These are phyloP conservation scores for Galaxias olidus DNA, from an alignment of 2,797 vertebrate genomes.

Conservation along the genomic window DNA sequence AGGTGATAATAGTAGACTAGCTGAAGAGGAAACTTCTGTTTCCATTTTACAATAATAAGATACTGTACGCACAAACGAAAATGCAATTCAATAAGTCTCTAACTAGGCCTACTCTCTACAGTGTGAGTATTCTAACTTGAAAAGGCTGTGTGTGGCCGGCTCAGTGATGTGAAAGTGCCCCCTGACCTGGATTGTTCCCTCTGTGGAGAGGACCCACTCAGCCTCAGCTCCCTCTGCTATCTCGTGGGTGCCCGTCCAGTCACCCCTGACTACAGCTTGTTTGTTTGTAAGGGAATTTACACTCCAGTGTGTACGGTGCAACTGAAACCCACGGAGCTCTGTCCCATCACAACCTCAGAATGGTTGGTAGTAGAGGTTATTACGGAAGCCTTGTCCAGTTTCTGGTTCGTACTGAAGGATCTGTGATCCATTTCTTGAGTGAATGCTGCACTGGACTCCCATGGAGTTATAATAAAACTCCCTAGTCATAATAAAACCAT, in stretches of 20 bases:
- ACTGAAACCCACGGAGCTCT: conserved; percentile 35
- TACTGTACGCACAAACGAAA: too few relatives aligned
- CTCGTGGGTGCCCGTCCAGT: conserved; percentile 28
- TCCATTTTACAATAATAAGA: too few relatives aligned
- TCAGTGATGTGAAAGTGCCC: conserved; percentile 3
- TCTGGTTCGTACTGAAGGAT: conserved; percentile 16
- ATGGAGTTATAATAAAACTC: not conserved
- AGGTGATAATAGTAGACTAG: too few relatives aligned
- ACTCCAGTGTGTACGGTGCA: conserved; percentile 44
- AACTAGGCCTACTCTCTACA: too few relatives aligned
- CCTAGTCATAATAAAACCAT: too few relatives aligned
- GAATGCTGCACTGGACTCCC: not conserved
- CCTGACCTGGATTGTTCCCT: not conserved
- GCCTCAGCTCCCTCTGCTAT: conserved; percentile 17
- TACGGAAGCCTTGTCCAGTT: conserved; percentile 33
- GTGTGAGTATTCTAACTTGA: too few relatives aligned
- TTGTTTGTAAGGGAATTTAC: conserved; percentile 66
- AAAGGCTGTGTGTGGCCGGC: too few relatives aligned
- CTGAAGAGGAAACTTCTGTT: too few relatives aligned
- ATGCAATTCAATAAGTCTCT: too few relatives aligned
- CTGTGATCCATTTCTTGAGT: not conserved
- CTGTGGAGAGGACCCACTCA: not conserved
- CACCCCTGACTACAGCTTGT: conserved; percentile 58
- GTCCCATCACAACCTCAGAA: conserved; percentile 47
- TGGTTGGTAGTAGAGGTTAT: conserved; percentile 38